Base-by-base conservation (phyloP, 2,888 invertebrate species). In the Pyrocoelia pectoralis region DNA sequence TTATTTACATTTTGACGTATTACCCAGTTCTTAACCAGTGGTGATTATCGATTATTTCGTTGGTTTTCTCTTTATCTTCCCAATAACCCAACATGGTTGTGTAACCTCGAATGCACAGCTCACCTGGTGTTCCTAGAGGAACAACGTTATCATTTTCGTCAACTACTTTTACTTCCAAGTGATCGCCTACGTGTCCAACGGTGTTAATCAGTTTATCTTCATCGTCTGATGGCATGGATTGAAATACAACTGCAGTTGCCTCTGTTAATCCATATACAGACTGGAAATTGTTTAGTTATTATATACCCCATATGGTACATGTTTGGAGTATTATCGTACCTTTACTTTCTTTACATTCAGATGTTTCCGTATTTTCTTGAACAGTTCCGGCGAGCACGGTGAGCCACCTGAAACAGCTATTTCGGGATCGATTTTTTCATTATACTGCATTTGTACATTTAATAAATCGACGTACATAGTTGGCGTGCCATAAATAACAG, bases 1-100 rank as follows among this genome's bases (percentile, higher is more conserved):
- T n/a, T n/a, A n/a, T n/a, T n/a, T n/a, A n/a, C n/a, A n/a, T n/a
- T n/a, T n/a, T n/a, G n/a, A n/a, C n/a, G n/a, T n/a, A 61, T 73
- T 81, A 92, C 88, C 95, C 95, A n/a, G 94, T 93, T 73, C 85
- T 87, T 15, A 94, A 83, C 95, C 95, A 97, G 28, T 90, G 84
- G 64, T 91, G 89, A 12, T 82, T 74, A 4, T 86, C 85, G 1
- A 94, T 80, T 0, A 85, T 85, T 70, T 91, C 86, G 17, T 78
- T 84, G 0, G 95, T 95, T 78, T 89, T 92, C 64, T 87, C 87
- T 1, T 88, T 86, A 65, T 95, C 93, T 10, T 85, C 84, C 90
- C 91, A 95, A 80, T 97, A 97, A 19, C 88, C 86, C 49, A 89
- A 81, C 92, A 96, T 95, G n/a, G 82, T 87, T 61, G 79, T 81